phyloP scores from a whole-genome alignment of 2,113 vertebrate species.

The Podarcis muralis region DNA sequence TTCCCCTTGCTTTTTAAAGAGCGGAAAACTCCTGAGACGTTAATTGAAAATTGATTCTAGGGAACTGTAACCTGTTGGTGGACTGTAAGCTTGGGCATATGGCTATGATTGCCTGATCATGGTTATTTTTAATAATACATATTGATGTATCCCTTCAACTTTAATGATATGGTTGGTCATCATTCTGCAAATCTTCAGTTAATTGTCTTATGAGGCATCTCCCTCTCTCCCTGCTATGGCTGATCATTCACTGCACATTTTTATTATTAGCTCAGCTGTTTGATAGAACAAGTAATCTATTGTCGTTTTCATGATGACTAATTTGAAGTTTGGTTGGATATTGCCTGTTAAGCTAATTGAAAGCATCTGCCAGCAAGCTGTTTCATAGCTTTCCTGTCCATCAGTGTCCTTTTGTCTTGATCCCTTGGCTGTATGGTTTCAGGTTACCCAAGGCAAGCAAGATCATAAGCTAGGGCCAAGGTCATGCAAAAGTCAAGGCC shows the following conservation, averaged over 20 bases:
- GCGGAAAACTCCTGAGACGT: slow-evolving; percentile 49
- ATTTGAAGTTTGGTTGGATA: slow-evolving; percentile 69
- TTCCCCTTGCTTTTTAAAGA: slow-evolving; percentile 33
- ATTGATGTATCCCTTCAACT: slow-evolving; percentile 58
- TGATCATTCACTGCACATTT: slow-evolving; percentile 60
- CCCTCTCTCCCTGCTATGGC: slow-evolving; percentile 56
- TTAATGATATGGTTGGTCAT: slow-evolving; percentile 64
- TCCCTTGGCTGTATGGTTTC: slow-evolving; percentile 32
- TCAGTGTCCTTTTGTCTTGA: slow-evolving; percentile 63
- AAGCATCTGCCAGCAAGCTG: slow-evolving; percentile 70
- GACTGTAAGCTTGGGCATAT: slow-evolving; percentile 45
- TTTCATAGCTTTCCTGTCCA: slow-evolving; percentile 37
- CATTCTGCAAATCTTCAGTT: slow-evolving; percentile 66
- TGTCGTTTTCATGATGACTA: slow-evolving; percentile 68
- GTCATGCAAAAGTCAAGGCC: slow-evolving; percentile 19
- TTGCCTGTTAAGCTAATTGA: slow-evolving; percentile 71
- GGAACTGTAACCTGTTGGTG: slow-evolving; percentile 50
- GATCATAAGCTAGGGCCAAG: slow-evolving; percentile 2
- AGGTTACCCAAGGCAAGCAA: background rate
- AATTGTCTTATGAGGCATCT: slow-evolving; percentile 70
- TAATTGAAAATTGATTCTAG: slow-evolving; percentile 53
- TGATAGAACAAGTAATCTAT: slow-evolving; percentile 71
- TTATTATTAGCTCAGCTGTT: slow-evolving; percentile 73
- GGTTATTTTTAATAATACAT: slow-evolving; percentile 40
- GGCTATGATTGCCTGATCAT: slow-evolving; percentile 52